Percentiles rank a stretch among this genome's conserved stretches.
Evolutionary conservation across 2,797 vertebrate genomes (phyloP).

Genomic region (Gallirallus australis): DNA sequence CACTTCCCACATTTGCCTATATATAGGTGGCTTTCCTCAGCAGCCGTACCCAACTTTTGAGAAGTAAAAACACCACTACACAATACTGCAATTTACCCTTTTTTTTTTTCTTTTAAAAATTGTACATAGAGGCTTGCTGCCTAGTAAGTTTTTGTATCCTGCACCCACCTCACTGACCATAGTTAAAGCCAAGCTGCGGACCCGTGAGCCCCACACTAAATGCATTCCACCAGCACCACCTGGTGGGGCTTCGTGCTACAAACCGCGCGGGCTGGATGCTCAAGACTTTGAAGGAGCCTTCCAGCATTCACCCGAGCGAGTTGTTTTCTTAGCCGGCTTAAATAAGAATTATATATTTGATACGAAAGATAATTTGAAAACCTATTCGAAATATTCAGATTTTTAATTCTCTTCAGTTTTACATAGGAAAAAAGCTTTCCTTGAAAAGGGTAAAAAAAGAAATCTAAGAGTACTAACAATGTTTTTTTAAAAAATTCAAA

Average conservation of each 20-base stretch:
- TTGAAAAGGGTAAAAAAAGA: not conserved
- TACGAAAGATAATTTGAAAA: not conserved
- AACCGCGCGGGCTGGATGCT: fast-evolving
- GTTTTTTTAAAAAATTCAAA: not conserved
- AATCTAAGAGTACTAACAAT: not conserved
- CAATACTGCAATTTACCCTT: not conserved
- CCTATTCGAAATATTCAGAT: not conserved
- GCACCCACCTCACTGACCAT: not conserved
- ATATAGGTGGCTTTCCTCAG: not conserved
- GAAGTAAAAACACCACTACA: not conserved
- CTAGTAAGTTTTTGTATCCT: not conserved
- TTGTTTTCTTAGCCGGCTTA: not conserved
- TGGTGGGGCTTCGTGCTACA: conserved; percentile 62
- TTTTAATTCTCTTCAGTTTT: not conserved
- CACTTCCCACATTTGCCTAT: not conserved
- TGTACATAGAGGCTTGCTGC: not conserved
- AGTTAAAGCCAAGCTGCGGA: not conserved
- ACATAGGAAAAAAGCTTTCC: not conserved
- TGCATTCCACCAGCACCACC: conserved; percentile 77
- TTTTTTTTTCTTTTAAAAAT: not conserved
- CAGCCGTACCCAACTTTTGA: not conserved
- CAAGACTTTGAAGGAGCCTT: not conserved
- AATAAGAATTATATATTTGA: not conserved
- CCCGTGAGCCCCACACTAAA: not conserved
- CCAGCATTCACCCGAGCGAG: not conserved